Evolutionary conservation across 2,113 vertebrate genomes (phyloP).

Genomic region (Odocoileus hemionus): DNA sequence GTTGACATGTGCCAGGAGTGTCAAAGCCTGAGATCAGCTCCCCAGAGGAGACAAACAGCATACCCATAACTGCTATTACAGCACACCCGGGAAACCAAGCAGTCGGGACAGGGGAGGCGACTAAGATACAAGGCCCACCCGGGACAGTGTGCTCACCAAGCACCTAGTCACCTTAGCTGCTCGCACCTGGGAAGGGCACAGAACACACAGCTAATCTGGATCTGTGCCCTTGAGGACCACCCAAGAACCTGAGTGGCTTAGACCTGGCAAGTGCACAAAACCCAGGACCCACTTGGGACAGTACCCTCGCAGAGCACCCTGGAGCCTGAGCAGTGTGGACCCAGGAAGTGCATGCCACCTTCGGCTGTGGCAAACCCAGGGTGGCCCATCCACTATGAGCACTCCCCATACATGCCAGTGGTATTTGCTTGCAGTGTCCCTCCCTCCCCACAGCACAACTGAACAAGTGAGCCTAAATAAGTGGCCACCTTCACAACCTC

Average conservation of each 20-base stretch:
- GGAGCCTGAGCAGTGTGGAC: not conserved
- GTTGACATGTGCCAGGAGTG: not conserved
- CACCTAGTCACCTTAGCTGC: not conserved
- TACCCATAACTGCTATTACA: not conserved
- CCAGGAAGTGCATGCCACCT: accelerated
- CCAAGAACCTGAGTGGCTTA: not conserved
- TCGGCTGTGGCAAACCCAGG: not conserved
- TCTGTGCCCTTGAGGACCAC: not conserved
- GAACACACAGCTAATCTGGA: not conserved
- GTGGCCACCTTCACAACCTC: not conserved
- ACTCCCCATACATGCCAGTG: not conserved
- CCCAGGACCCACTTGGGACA: not conserved
- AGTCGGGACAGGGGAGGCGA: not conserved
- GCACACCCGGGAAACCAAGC: not conserved
- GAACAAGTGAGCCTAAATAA: not conserved
- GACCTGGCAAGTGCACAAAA: not conserved
- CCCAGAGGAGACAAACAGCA: not conserved
- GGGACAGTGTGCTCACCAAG: not conserved
- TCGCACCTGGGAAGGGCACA: not conserved
- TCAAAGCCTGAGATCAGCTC: not conserved
- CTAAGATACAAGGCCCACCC: not conserved
- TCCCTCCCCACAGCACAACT: not conserved
- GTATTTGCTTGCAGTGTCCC: not conserved
- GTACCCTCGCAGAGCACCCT: not conserved
- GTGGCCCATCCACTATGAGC: not conserved